Evolutionary conservation across 1,140 invertebrate species (phyloP), one percentile per base, ranked within the genome.

Genomic region (Aphelenchoides besseyi): DNA sequence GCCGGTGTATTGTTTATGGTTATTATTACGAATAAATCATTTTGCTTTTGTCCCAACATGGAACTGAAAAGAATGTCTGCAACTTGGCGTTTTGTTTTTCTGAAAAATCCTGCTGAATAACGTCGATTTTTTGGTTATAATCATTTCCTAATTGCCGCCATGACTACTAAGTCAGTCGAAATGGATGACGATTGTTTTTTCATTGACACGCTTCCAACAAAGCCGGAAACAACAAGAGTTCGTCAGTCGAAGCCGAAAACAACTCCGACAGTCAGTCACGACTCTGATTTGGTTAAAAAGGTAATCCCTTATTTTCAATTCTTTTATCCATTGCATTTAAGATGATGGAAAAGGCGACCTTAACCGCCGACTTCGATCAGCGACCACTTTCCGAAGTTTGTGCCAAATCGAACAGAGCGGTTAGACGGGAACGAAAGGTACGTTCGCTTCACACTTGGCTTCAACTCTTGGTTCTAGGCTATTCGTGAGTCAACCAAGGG

Each of bases 401-500:
- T 5, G 55, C 55, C 5, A 59, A 59, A 33, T 59, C 55, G 18
- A 59, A 28, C 12, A 28, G 55, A 33, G 55, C 55, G 23, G 12
- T 8, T 8, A 59, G 32, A 59, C 5, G 18, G 32, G 5, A 59
- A 23, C 55, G 55, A 59, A 59, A 59, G 55, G 55, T 59, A 12
- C 23, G 26, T 59, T 33, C 18, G 55, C 5, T 59, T 59, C 23
- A 8, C 41, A 59, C 5, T 59, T 8, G n/a, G n/a, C 18, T 8
- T 59, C 55, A 28, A 33, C 55, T n/a, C n/a, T 48, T 23, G 41
- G 12, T 59, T 59, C 12, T 23, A 87, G 85, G 74, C 78, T 68
- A 86, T 88, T 68, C 69, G 89, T 75, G 89, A 89, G 12, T 91
- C 90, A 82, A 93, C 91, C 0, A 93, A 91, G 83, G 93, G 93